phyloP scores from a whole-genome alignment of 2,888 invertebrate genomes.

The Pseudococcus viburni region DNA sequence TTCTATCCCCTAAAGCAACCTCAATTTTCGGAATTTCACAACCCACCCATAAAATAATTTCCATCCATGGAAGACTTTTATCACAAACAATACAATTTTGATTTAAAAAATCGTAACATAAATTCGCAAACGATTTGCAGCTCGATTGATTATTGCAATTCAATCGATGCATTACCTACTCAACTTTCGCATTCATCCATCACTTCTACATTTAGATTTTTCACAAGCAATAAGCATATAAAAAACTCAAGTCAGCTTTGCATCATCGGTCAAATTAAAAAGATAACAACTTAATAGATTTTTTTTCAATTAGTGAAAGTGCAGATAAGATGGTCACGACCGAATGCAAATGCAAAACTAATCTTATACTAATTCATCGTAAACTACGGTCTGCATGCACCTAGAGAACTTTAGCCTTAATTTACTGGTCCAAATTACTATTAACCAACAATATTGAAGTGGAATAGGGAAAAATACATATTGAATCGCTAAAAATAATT shows the following conservation, averaged over 20 bases:
- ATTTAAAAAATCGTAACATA: background rate
- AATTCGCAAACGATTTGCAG: background rate
- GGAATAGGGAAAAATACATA: background rate
- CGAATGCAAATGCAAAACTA: constrained; percentile 12
- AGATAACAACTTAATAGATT: constrained; percentile 34
- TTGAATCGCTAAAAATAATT: constrained; percentile 38
- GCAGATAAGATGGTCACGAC: constrained; percentile 35
- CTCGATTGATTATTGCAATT: background rate
- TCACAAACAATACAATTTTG: background rate
- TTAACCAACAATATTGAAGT: too few relatives aligned
- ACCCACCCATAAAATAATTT: background rate
- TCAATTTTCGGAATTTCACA: background rate
- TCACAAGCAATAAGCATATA: background rate
- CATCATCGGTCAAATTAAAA: constrained; percentile 35
- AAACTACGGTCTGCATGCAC: too few relatives aligned
- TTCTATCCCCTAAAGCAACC: background rate
- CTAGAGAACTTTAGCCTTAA: too few relatives aligned
- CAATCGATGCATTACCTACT: background rate
- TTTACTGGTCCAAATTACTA: too few relatives aligned
- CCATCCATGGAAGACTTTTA: background rate
- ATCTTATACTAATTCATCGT: background rate
- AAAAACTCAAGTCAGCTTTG: background rate
- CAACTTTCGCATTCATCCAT: background rate
- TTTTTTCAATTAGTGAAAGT: constrained; percentile 32
- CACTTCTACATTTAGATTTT: background rate